These are phyloP conservation scores for Drosophila nigromelanica DNA, from an alignment of 1,140 invertebrate genomes.

Conservation along the genomic window DNA sequence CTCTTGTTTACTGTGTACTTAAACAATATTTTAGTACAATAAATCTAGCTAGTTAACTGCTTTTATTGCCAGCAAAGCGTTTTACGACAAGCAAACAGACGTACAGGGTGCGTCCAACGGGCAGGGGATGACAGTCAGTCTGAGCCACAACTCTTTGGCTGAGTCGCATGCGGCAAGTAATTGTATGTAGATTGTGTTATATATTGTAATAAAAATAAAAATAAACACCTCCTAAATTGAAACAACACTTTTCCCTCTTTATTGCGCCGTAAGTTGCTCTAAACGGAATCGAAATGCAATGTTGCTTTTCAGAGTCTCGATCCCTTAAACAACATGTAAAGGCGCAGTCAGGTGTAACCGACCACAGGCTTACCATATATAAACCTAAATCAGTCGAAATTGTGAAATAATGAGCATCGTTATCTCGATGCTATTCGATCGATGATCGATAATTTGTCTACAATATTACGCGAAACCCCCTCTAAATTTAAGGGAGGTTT, in stretches of 20 bases:
- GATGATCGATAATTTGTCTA: no score
- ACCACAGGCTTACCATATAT: no score
- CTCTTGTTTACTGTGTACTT: constrained; percentile 67
- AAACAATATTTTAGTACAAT: constrained; percentile 82
- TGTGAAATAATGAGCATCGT: no score
- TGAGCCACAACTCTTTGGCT: constrained; percentile 55
- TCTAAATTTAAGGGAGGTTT: no score
- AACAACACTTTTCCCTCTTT: constrained; percentile 69
- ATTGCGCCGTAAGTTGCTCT: constrained; percentile 27
- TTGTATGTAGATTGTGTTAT: constrained; percentile 75
- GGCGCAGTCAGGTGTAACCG: no score
- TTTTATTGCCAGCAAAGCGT: constrained; percentile 82
- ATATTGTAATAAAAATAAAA: constrained; percentile 77
- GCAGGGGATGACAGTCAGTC: constrained; percentile 11
- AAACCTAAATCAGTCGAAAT: no score
- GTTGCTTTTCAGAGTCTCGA: not conserved
- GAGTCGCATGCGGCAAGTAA: constrained; percentile 53
- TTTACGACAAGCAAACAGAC: constrained; percentile 74
- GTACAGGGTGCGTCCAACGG: constrained; percentile 19
- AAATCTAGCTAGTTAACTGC: constrained; percentile 83
- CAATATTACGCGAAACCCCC: no score
- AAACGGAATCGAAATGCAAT: constrained; percentile 11
- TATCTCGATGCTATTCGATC: no score
- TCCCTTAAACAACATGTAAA: not conserved
- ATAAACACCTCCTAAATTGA: constrained; percentile 76